A percentile compares a stretch with the other conserved stretches of the same genome.
Evolutionary conservation across 2,888 invertebrate genomes (phyloP).

Genomic region (Dynastes hyllus): DNA sequence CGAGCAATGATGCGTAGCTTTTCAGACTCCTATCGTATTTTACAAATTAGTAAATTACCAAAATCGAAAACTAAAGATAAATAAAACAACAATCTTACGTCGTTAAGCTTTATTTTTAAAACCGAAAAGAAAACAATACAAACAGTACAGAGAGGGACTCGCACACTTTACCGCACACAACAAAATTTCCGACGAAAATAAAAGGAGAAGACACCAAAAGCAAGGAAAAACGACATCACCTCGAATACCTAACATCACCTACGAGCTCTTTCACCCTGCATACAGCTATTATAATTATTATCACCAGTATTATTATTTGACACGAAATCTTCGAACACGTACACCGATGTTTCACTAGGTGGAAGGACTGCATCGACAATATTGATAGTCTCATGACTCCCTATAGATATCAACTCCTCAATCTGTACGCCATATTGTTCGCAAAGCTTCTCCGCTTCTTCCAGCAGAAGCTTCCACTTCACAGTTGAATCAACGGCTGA

Average conservation of each 20-base stretch:
- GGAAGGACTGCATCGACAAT: slow-evolving; percentile 46
- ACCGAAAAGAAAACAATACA: background rate
- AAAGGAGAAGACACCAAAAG: slow-evolving; percentile 22
- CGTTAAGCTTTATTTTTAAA: slow-evolving; percentile 39
- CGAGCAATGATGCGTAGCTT: too few relatives aligned
- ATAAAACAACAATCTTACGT: background rate
- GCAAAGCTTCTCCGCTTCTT: slow-evolving; percentile 56
- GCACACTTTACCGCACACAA: background rate
- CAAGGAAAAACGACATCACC: background rate
- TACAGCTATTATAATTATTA: background rate
- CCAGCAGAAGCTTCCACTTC: slow-evolving; percentile 54
- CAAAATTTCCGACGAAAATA: slow-evolving; percentile 4
- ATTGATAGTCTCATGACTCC: slow-evolving; percentile 53
- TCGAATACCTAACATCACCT: background rate
- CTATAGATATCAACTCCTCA: slow-evolving; percentile 42
- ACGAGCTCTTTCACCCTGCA: background rate
- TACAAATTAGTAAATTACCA: too few relatives aligned
- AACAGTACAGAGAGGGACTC: slow-evolving; percentile 2
- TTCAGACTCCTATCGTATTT: too few relatives aligned
- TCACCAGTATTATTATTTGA: slow-evolving; percentile 10
- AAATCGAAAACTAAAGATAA: background rate
- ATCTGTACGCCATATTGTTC: slow-evolving; percentile 40
- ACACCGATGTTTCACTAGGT: slow-evolving; percentile 48
- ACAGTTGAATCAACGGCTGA: slow-evolving; percentile 54
- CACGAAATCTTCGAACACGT: slow-evolving; percentile 46